Percentiles rank a stretch among this genome's conserved stretches.
Evolutionary conservation across 2,888 invertebrate species (phyloP).

Genomic region (Athalia circularis): DNA sequence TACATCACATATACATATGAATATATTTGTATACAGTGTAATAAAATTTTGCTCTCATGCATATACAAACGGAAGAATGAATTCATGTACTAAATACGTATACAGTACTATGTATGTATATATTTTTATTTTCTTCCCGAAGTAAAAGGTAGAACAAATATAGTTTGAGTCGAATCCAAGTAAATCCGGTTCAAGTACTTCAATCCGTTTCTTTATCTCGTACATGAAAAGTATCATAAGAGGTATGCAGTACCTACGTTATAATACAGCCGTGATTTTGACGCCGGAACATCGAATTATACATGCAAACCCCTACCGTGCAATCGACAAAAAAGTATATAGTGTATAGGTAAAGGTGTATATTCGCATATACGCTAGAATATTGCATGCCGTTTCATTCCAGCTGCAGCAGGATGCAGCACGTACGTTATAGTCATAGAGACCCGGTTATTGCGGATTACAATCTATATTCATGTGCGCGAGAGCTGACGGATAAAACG

Average conservation of each 20-base stretch:
- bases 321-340: background rate
- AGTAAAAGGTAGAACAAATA: background rate
- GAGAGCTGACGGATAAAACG: background rate
- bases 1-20: no score
- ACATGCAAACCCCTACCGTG: background rate
- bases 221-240: conserved; percentile 12
- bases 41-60: no score
- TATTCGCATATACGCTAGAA: background rate
- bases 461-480: conserved; percentile 55
- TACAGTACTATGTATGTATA: no score
- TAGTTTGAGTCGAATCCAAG: background rate
- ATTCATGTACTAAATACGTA: no score
- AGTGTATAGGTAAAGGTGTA: background rate
- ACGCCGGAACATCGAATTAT: background rate
- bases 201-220: no score
- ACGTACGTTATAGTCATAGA: conserved; percentile 4
- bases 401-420: background rate
- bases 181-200: background rate
- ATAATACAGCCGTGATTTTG: background rate
- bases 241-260: background rate
- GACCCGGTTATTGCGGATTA: conserved; percentile 47
- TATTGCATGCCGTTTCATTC: background rate
- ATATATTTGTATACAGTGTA: no score
- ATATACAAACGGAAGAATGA: no score
- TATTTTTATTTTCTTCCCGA: no score